Evolutionary conservation across 64 coral and sea anemone species (phyloP), one percentile per base, ranked within the genome.

Genomic region (Astreopora myriophthalma): DNA sequence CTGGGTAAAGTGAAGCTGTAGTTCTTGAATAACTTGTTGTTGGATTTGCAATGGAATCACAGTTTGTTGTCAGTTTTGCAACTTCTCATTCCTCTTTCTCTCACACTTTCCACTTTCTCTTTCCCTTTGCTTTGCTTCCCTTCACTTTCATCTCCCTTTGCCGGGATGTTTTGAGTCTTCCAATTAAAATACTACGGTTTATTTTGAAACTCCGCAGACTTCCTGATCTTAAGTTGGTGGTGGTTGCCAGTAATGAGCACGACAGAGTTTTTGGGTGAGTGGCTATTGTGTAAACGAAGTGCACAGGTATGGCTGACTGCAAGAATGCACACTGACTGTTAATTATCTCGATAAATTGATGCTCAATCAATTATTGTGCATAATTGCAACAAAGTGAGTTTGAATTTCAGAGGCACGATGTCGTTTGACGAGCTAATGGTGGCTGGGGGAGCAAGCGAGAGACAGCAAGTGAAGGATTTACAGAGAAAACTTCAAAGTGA

Each of bases 161-260:
- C 8, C 51, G 17, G 51, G 10, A 55, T 44, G 3, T 44, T 44
- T 44, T 8, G 11, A 10, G 40, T 44, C 40, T 44, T 44, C 11
- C 6, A 44, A 44, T 0, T 44, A 3, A 44, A 8, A 10, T 44
- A 10, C 40, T 44, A 44, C 34, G 3, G 40, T 28, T 85, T 23
- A 55, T 10, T 34, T 69, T 32, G 35, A 51, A 5, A 22, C 8
- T 6, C 19, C 3, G 61, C 77, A 96, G 94, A 87, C 51, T 96
- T 96, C 94, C 94, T 40, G 94, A 96, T 39, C 85, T 96, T 10
- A 96, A 79, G 42, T 61, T 91, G 34, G 90, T 96, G 14, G 89
- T 92, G 26, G 58, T 96, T 34, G 87, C 90, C n/a, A 88, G 88
- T 35, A 74, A 92, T 35, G 67, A 52, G 51, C 60, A 89, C 13